Percentiles rank a stretch among this genome's conserved stretches.
Evolutionary conservation across 2,113 vertebrate species (phyloP).

Genomic region (human): GRCh38 chr2:29130001-29130500

Average conservation of each 20-base stretch:
- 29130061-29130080: not conserved
- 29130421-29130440: not conserved
- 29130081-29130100: not conserved
- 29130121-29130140: not conserved
- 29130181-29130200: not conserved
- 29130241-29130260: not conserved
- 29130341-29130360: not conserved
- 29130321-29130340: not conserved
- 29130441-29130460: not conserved
- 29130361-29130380: not conserved
- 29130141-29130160: not conserved
- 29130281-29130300: not conserved
- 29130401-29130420: not conserved
- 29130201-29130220: not conserved
- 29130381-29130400: not conserved
- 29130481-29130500: not conserved
- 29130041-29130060: not conserved
- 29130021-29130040: not conserved
- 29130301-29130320: not conserved
- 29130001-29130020: not conserved
- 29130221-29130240: not conserved
- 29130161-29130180: not conserved
- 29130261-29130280: not conserved
- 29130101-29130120: not conserved
- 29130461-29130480: not conserved